Conservation (phyloP, 2,888 invertebrate genomes). For the Clanis bilineata region DNA sequence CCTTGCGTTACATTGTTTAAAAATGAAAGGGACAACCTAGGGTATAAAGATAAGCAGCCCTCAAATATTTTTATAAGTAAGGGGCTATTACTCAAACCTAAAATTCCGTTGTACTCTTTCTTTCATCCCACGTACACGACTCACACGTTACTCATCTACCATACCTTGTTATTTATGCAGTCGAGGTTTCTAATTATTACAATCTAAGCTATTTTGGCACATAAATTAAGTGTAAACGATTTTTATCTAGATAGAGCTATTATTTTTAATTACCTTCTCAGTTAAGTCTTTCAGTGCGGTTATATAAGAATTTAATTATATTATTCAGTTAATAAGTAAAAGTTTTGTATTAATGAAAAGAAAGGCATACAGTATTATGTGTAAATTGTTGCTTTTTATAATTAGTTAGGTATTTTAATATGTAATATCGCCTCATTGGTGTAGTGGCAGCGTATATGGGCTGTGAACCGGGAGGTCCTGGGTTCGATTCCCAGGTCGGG, state of each 20-base stretch:
- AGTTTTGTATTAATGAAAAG: not conserved
- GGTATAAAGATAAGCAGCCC: too few species aligned
- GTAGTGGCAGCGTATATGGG: too few species aligned
- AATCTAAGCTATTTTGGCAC: not conserved
- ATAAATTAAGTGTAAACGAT: constrained; percentile 4
- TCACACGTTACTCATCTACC: not conserved
- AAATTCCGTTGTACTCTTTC: not conserved
- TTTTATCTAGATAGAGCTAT: constrained; percentile 1
- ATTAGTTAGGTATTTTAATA: too few species aligned
- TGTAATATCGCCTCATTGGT: too few species aligned
- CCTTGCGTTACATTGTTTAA: too few species aligned
- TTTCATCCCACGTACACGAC: not conserved
- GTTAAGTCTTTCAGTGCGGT: not conserved
- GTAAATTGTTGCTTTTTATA: not conserved
- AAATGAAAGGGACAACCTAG: too few species aligned
- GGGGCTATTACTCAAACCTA: too few species aligned
- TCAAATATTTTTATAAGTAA: too few species aligned
- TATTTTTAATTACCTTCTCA: not conserved
- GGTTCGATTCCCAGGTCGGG: too few species aligned
- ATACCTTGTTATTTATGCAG: not conserved
- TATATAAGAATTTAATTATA: not conserved
- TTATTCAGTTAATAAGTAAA: not conserved
- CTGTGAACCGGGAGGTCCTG: too few species aligned
- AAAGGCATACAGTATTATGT: not conserved
- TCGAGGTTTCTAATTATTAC: not conserved